Conservation (phyloP, 2,888 invertebrate genomes). For the Pseudococcus longispinus region DNA sequence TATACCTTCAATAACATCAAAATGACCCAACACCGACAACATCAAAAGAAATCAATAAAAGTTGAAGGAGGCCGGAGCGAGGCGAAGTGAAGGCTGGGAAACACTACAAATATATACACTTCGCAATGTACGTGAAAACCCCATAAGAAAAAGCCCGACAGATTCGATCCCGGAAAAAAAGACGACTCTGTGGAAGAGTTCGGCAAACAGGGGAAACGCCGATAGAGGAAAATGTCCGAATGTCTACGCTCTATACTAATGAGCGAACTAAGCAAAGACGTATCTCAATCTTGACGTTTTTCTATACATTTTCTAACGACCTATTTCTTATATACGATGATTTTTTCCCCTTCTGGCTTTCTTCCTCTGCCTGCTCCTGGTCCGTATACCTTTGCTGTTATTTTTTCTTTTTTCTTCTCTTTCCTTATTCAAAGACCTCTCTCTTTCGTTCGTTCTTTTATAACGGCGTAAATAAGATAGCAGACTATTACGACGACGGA, state of each 20-base stretch:
- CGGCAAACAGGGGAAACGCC: neutral
- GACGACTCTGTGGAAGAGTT: neutral
- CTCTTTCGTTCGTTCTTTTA: neutral
- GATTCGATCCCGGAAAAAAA: neutral
- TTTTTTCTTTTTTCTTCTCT: too few relatives aligned
- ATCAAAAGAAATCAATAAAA: slow-evolving; percentile 45
- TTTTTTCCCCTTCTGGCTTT: neutral
- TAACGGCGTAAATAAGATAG: neutral
- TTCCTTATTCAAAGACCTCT: neutral
- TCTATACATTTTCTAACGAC: slow-evolving; percentile 46
- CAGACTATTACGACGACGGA: neutral
- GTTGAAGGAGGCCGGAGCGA: neutral
- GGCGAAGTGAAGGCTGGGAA: neutral
- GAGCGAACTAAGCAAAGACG: slow-evolving; percentile 44
- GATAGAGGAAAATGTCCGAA: slow-evolving; percentile 43
- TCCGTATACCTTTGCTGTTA: too few relatives aligned
- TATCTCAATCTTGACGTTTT: slow-evolving; percentile 46
- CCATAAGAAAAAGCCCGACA: neutral
- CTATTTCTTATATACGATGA: slow-evolving; percentile 26
- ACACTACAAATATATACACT: slow-evolving; percentile 40
- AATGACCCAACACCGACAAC: slow-evolving; percentile 34
- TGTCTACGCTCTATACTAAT: slow-evolving; percentile 39
- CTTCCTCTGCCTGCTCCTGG: neutral
- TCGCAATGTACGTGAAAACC: slow-evolving; percentile 10
- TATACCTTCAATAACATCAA: slow-evolving; percentile 23